phyloP scores from a whole-genome alignment of 2,888 invertebrate species.

The Pyralis farinalis region DNA sequence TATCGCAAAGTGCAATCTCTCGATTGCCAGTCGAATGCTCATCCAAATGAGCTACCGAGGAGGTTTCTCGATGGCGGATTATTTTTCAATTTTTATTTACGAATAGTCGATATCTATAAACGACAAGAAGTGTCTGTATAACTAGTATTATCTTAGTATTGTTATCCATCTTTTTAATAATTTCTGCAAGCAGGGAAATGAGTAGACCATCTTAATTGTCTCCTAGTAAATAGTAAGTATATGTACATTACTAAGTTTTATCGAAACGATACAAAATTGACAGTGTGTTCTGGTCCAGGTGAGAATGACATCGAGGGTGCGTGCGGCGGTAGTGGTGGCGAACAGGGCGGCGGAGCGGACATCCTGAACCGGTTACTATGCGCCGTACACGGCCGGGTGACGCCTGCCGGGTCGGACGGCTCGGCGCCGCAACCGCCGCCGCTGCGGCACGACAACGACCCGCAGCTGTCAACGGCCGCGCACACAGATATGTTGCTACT shows the following conservation, averaged over 20 bases:
- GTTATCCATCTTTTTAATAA: no score
- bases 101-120: no score
- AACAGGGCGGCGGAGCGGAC: constrained; percentile 31
- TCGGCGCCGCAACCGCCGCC: constrained; percentile 11
- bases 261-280: constrained; percentile 16
- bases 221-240: no score
- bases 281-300: constrained; percentile 35
- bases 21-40: no score
- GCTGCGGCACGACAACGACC: constrained; percentile 39
- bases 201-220: no score
- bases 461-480: constrained; percentile 57
- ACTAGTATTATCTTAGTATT: no score
- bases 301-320: constrained; percentile 68
- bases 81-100: no score
- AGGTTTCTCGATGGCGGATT: no score
- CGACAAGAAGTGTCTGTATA: no score
- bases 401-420: constrained; percentile 34
- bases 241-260: background rate
- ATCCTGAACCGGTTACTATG: constrained; percentile 57
- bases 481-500: constrained; percentile 69
- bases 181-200: background rate
- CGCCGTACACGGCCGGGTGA: constrained; percentile 45
- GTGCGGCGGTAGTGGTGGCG: constrained; percentile 27
- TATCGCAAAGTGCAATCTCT: no score
- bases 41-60: no score